Base-by-base conservation (phyloP, 2,113 vertebrate genomes). In the Saccopteryx leptura region DNA sequence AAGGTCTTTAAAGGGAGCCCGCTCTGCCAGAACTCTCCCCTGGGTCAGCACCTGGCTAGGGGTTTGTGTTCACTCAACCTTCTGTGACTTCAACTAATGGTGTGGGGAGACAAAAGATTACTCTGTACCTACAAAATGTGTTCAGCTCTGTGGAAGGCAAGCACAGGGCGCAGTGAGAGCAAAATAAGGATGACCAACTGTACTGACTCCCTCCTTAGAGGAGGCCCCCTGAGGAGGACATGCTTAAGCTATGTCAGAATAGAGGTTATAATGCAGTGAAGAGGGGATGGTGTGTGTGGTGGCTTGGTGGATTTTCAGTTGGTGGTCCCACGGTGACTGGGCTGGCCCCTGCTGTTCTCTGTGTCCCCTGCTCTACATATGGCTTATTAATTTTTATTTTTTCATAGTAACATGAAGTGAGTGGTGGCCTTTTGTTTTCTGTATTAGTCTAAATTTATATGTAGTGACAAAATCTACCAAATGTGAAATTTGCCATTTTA, bases 311-410 rank as follows among this genome's bases (percentile, higher is more conserved):
- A 4, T 9, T 26, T 83, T 19, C 65, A 23, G 4, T 39, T 10
- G 26, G n/a, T 24, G 39, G 7, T 8, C 2, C 46, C 26, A 1
- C n/a, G 65, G 6, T 13, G 19, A 75, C 17, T 9, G 39, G 65
- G 46, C 65, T 23, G 65, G 14, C 33, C 21, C 60, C 39, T n/a
- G 17, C 61, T 60, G 28, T 33, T 48, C 31, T 12, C 4, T 0
- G 5, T 9, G 17, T 26, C 9, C 68, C 33, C 26, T 3, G 1
- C 33, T 68, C 21, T 17, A 9, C 5, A 0, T 23, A 24, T 0
- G 14, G 33, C 33, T 91, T 19, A 33, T 50, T 28, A 33, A 26
- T 24, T 54, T 39, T 52, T 74, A 7, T 68, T 61, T n/a, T 60
- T 52, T 28, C 63, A 24, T 68, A 46, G 14, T 90, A 90, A 75